Evolutionary conservation across 2,888 invertebrate genomes (phyloP).

Genomic region (Campopleginae sp.): DNA sequence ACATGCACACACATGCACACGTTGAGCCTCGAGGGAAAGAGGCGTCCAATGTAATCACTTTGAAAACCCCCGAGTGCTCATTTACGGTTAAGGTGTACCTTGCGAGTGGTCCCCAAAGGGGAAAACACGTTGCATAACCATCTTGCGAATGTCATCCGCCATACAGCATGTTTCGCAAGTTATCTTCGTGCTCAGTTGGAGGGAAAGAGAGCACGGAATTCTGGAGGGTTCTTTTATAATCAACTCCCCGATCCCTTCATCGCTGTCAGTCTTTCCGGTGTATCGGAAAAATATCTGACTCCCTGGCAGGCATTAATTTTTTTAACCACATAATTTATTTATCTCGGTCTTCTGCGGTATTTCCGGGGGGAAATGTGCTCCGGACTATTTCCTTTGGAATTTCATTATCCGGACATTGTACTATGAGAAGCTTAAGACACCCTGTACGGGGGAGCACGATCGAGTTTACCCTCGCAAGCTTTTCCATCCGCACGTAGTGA

Average conservation of each 20-base stretch:
- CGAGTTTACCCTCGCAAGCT: background rate
- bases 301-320: background rate
- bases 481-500: background rate
- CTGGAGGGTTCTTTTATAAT: background rate
- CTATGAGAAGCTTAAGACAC: background rate
- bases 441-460: constrained; percentile 38
- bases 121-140: constrained; percentile 34
- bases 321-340: background rate
- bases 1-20: background rate
- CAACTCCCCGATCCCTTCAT: background rate
- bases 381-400: background rate
- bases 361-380: background rate
- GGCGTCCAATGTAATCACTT: constrained; percentile 68
- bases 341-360: background rate
- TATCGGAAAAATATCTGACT: background rate
- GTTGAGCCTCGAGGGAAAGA: constrained; percentile 23
- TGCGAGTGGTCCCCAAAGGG: constrained; percentile 37
- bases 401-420: background rate
- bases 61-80: constrained; percentile 66
- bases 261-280: background rate
- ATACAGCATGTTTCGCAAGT: background rate
- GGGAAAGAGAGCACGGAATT: background rate
- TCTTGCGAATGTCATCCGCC: constrained; percentile 8
- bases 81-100: constrained; percentile 64
- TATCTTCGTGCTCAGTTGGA: background rate